A percentile compares a stretch with the other conserved stretches of the same genome.
These are phyloP conservation scores for Leptarthrus brevirostris DNA, from an alignment of 2,888 invertebrate species.

Conservation along the genomic window DNA sequence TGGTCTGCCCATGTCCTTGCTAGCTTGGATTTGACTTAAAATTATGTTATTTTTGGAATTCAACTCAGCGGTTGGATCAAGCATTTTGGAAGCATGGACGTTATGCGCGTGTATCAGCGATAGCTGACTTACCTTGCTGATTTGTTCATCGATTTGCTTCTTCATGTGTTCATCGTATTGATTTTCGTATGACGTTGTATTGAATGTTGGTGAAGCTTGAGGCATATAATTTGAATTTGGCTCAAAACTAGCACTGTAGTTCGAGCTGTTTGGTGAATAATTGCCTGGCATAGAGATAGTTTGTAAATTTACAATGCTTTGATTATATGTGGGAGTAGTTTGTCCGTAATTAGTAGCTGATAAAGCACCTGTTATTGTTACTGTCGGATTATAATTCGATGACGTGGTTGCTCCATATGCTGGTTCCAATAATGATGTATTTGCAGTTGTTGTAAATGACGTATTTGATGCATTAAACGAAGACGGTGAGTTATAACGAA, in stretches of 20 bases:
- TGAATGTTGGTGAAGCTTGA: slow-evolving; percentile 53
- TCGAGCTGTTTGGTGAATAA: slow-evolving; percentile 55
- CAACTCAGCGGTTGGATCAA: slow-evolving; percentile 50
- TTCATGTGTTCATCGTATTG: slow-evolving; percentile 57
- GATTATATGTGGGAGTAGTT: slow-evolving; percentile 52
- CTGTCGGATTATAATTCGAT: slow-evolving; percentile 50
- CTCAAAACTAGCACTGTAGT: slow-evolving; percentile 54
- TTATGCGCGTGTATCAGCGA: slow-evolving; percentile 51
- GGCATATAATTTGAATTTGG: slow-evolving; percentile 54
- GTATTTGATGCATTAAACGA: slow-evolving; percentile 56
- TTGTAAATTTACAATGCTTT: slow-evolving; percentile 55
- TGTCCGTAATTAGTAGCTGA: slow-evolving; percentile 52
- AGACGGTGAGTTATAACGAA: slow-evolving; percentile 55
- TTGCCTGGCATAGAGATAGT: slow-evolving; percentile 52
- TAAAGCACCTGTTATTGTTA: slow-evolving; percentile 49
- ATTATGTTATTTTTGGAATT: slow-evolving; percentile 52
- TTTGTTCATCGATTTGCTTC: slow-evolving; percentile 56
- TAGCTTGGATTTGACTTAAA: slow-evolving; percentile 53
- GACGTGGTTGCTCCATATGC: slow-evolving; percentile 48
- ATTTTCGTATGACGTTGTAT: slow-evolving; percentile 51
- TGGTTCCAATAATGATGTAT: slow-evolving; percentile 53
- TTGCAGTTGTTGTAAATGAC: slow-evolving; percentile 55
- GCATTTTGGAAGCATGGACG: slow-evolving; percentile 52
- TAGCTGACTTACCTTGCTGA: slow-evolving; percentile 57
- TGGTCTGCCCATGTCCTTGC: slow-evolving; percentile 54